Evolutionary conservation across 1,140 invertebrate species (phyloP), one percentile per base, ranked within the genome.

Genomic region (Lethocerus indicus): DNA sequence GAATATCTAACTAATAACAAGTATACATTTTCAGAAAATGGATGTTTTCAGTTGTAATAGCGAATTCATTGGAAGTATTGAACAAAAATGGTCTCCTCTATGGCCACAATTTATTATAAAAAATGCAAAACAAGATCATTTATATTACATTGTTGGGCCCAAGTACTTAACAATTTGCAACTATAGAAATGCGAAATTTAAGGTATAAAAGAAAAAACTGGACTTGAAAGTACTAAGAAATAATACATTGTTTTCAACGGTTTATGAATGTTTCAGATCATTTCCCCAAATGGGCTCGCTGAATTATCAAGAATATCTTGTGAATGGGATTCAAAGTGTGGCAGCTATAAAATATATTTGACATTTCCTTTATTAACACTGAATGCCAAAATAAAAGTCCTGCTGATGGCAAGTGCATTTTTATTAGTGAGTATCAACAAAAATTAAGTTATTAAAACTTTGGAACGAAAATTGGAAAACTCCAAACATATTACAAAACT

Each of bases 361-460:
- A n/a, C n/a, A n/a, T n/a, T n/a, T n/a, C n/a, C n/a, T n/a, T n/a
- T 27, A 2, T 14, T 4, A 16, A 26, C n/a, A 25, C 35, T 28
- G 20, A 18, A 23, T 18, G 21, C 37, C 18, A 52, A 39, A 21
- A 20, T 36, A 24, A 53, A 51, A 43, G 43, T 45, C n/a, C 37
- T 55, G 0, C 13, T 55, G 6, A 27, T 55, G 18, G 54, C 51
- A 14, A 35, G 29, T 42, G 51, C 40, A 42, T 50, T 55, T 32
- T 42, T 55, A 27, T 28, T 55, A 18, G 54, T 55, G 37, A 40
- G 48, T 52, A 27, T 54, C 61, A 24, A 66, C 65, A 1, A 57
- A 44, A 3, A 57, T n/a, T n/a, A n/a, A n/a, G n/a, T n/a, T n/a
- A n/a, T n/a, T n/a, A n/a, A n/a, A n/a, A n/a, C n/a, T n/a, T n/a